These are phyloP conservation scores for Elachura formosa DNA, from an alignment of 2,113 vertebrate species.

Conservation along the genomic window DNA sequence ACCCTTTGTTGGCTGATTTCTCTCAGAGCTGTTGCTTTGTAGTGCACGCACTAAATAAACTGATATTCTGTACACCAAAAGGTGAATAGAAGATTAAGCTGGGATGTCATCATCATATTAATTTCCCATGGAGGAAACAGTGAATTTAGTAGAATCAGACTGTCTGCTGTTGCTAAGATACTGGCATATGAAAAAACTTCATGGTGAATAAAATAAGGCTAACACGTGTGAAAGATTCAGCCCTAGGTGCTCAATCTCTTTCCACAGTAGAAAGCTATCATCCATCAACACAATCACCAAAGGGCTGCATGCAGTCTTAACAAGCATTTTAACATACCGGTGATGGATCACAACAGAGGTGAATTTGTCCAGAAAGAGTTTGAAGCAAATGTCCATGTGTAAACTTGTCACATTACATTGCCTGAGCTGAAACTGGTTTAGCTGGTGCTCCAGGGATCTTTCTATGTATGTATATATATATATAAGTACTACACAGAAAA, in stretches of 20 bases:
- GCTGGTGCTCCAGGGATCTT: not conserved
- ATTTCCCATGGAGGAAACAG: not conserved
- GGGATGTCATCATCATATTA: not conserved
- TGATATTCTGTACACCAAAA: not conserved
- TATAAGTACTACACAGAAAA: not conserved
- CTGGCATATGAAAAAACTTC: conserved; percentile 4
- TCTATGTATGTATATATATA: not conserved
- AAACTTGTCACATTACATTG: not conserved
- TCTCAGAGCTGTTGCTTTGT: not conserved
- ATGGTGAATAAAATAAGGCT: not conserved
- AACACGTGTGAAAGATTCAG: not conserved
- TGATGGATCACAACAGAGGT: not conserved
- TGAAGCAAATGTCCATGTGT: not conserved
- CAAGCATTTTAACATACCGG: not conserved
- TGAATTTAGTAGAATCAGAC: not conserved
- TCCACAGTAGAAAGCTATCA: not conserved
- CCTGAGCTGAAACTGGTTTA: not conserved
- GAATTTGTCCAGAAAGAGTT: not conserved
- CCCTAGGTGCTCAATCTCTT: not conserved
- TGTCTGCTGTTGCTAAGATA: conserved; percentile 41
- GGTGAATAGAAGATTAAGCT: not conserved
- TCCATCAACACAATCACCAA: not conserved
- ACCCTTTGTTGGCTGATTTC: not conserved
- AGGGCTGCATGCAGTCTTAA: not conserved
- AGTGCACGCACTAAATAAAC: not conserved